Evolutionary conservation across 1,140 invertebrate genomes (phyloP).

Genomic region (Drosophila nikananu): DNA sequence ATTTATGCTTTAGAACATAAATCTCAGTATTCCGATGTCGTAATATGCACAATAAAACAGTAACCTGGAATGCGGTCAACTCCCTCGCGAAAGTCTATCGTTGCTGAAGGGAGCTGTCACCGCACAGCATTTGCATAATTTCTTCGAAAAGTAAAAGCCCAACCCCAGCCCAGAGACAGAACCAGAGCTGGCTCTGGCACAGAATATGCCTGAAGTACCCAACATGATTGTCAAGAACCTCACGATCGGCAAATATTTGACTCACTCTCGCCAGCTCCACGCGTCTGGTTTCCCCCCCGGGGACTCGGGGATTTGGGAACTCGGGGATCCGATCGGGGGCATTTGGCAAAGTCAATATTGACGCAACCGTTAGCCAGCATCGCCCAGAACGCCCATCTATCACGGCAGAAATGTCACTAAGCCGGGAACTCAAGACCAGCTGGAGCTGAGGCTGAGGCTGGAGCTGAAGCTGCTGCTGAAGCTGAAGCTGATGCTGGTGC

Average conservation of each 20-base stretch:
- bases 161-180: conserved; percentile 22
- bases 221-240: conserved; percentile 29
- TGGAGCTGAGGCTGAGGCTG: conserved; percentile 14
- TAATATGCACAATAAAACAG: conserved; percentile 29
- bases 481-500: conserved; percentile 13
- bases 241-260: conserved; percentile 67
- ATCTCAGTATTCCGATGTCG: conserved; percentile 33
- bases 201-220: conserved; percentile 24
- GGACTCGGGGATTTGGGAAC: background rate
- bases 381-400: conserved; percentile 62
- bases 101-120: conserved; percentile 13
- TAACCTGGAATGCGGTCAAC: conserved; percentile 67
- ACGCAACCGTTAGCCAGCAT: conserved; percentile 66
- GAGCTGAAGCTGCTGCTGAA: conserved; percentile 20
- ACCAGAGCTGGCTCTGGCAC: conserved; percentile 3
- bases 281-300: conserved; percentile 2
- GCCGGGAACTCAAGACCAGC: conserved; percentile 38
- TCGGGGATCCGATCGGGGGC: background rate
- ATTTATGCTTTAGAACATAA: background rate
- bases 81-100: conserved; percentile 53
- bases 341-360: conserved; percentile 77
- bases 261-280: conserved; percentile 29
- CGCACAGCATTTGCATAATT: conserved; percentile 59
- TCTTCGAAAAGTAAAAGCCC: conserved; percentile 75
- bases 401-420: conserved; percentile 70